These are phyloP conservation scores for Drosophila parabipectinata DNA, from an alignment of 1,140 invertebrate genomes.

Conservation along the genomic window DNA sequence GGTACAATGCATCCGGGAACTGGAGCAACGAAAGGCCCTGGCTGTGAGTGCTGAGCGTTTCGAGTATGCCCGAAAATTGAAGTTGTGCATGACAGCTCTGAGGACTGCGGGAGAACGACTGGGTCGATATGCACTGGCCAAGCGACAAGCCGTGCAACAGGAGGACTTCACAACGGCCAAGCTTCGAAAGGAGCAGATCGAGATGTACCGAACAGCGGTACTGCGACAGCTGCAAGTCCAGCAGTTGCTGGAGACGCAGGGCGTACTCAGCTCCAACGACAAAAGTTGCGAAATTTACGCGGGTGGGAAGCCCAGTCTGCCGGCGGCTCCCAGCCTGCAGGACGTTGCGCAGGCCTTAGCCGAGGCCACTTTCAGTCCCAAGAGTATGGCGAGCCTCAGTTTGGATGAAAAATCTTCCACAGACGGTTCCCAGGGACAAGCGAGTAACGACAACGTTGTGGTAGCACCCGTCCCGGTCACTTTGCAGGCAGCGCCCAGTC, in stretches of 20 bases:
- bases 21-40: slow-evolving; percentile 94
- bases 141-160: slow-evolving; percentile 93
- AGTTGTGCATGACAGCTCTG: slow-evolving; percentile 92
- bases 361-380: slow-evolving; percentile 64
- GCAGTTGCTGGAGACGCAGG: slow-evolving; percentile 91
- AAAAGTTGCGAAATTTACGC: slow-evolving; percentile 78
- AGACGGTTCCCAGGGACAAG: slow-evolving; percentile 50
- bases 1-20: slow-evolving; percentile 92
- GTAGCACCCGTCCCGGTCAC: slow-evolving; percentile 3
- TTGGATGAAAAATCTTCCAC: slow-evolving; percentile 68
- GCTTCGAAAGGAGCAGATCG: slow-evolving; percentile 94
- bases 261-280: slow-evolving; percentile 85
- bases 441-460: slow-evolving; percentile 31
- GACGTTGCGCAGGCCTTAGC: slow-evolving; percentile 79
- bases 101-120: slow-evolving; percentile 94
- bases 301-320: slow-evolving; percentile 74
- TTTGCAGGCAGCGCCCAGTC: slow-evolving; percentile 46
- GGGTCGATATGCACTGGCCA: slow-evolving; percentile 95
- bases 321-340: slow-evolving; percentile 77
- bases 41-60: slow-evolving; percentile 90
- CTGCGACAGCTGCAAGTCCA: slow-evolving; percentile 89
- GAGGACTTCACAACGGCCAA: slow-evolving; percentile 96
- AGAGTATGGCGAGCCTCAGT: slow-evolving; percentile 38
- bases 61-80: slow-evolving; percentile 95
- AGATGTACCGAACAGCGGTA: slow-evolving; percentile 89